Percentiles rank a stretch among this genome's conserved stretches.
Conservation (phyloP, 2,113 vertebrate genomes). For the Scolopax mira region DNA sequence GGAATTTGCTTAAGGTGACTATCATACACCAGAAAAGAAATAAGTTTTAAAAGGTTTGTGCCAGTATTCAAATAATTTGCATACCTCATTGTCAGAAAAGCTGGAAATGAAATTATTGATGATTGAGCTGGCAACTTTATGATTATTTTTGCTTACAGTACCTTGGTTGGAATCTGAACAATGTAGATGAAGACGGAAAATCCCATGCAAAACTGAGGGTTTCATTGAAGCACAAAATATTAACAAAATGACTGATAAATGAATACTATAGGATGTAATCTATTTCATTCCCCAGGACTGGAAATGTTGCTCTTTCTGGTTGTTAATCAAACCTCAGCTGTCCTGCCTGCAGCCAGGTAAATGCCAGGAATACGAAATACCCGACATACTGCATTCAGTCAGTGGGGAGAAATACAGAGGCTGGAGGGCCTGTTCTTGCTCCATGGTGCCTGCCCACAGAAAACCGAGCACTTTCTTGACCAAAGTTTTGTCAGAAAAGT, state of each 20-base stretch:
- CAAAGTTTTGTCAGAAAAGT: neutral
- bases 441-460: rapidly evolving
- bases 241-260: neutral
- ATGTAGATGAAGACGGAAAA: neutral
- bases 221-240: neutral
- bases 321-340: neutral
- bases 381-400: neutral
- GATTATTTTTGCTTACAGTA: neutral
- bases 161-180: neutral
- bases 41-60: neutral
- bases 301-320: neutral
- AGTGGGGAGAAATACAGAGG: neutral
- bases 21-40: neutral
- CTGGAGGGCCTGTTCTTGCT: neutral
- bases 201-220: neutral
- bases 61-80: neutral
- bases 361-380: neutral
- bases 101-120: neutral
- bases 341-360: neutral
- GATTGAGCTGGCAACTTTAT: neutral
- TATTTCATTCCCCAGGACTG: neutral
- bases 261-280: neutral
- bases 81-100: neutral
- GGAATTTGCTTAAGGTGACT: neutral
- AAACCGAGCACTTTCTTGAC: neutral